Conservation (phyloP, 2,797 vertebrate species). For the Darevskia nairensis region DNA sequence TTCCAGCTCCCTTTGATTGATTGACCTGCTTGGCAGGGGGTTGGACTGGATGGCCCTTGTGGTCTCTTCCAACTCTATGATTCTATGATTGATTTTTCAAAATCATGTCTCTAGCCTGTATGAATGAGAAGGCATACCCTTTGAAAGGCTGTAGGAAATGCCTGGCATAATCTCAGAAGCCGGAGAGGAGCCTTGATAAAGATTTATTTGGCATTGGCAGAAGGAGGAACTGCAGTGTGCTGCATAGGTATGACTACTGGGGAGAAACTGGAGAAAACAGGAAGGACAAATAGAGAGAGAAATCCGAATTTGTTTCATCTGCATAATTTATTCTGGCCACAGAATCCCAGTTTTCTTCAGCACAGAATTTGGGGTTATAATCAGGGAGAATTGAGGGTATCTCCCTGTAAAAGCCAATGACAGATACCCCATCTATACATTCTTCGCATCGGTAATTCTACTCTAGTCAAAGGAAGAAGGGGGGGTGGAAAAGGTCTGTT, state of each 20-base stretch:
- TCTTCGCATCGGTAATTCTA: not conserved
- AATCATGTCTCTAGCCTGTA: not conserved
- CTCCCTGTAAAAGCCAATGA: not conserved
- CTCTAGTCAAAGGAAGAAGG: not conserved
- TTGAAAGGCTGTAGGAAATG: not conserved
- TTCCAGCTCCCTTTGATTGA: not conserved
- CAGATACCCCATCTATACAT: not conserved
- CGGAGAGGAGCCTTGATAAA: not conserved
- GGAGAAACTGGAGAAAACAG: not conserved
- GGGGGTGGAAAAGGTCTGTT: constrained; percentile 56
- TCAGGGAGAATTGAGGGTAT: not conserved
- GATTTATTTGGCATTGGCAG: not conserved
- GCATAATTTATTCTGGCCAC: not conserved
- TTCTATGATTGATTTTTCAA: no score
- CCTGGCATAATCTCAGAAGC: not conserved
- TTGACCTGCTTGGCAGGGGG: no score
- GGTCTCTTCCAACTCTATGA: no score
- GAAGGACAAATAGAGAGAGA: not conserved
- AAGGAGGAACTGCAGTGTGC: not conserved
- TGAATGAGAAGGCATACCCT: not conserved
- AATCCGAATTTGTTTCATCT: not conserved
- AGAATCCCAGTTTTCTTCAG: not conserved
- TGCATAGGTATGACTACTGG: not conserved
- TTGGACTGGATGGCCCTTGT: no score
- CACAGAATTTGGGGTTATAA: not conserved